These are phyloP conservation scores for Apodemia mormo DNA, from an alignment of 2,888 invertebrate species.

Conservation along the genomic window DNA sequence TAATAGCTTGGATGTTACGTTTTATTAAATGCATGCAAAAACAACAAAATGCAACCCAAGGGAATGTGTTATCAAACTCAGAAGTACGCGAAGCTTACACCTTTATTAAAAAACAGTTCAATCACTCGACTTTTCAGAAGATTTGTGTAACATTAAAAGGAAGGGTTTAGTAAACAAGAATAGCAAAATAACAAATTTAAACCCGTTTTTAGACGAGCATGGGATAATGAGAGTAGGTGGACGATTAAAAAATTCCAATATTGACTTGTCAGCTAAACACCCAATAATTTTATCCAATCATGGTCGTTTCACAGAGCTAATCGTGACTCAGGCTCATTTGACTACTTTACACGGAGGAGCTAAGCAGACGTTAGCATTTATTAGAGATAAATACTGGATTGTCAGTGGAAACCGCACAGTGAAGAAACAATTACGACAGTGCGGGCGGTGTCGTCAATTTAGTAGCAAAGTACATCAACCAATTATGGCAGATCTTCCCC, in stretches of 20 bases:
- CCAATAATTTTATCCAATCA: too few species aligned
- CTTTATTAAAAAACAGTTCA: conserved; percentile 21
- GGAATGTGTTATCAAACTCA: neutral
- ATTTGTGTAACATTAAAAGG: too few species aligned
- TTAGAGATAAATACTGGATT: conserved; percentile 3
- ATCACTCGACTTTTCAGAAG: conserved; percentile 21
- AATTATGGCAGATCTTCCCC: conserved; percentile 19
- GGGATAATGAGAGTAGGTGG: conserved; percentile 19
- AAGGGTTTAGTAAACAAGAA: conserved; percentile 13
- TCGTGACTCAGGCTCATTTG: neutral
- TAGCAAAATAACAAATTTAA: conserved; percentile 20
- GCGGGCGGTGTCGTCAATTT: conserved; percentile 18
- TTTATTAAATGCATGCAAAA: conserved; percentile 15
- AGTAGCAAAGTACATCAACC: neutral
- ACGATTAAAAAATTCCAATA: conserved; percentile 1
- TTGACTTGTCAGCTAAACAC: too few species aligned
- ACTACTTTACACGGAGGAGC: neutral
- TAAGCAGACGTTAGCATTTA: neutral
- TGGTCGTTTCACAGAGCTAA: too few species aligned
- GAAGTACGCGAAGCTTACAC: conserved; percentile 8
- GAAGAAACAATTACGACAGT: too few species aligned
- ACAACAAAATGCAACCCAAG: neutral
- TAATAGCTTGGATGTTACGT: conserved; percentile 21
- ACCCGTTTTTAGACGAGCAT: conserved; percentile 19
- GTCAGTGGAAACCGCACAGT: conserved; percentile 4